Evolutionary conservation across 2,797 vertebrate genomes (phyloP).

Genomic region (Cephalopachus bancanus): DNA sequence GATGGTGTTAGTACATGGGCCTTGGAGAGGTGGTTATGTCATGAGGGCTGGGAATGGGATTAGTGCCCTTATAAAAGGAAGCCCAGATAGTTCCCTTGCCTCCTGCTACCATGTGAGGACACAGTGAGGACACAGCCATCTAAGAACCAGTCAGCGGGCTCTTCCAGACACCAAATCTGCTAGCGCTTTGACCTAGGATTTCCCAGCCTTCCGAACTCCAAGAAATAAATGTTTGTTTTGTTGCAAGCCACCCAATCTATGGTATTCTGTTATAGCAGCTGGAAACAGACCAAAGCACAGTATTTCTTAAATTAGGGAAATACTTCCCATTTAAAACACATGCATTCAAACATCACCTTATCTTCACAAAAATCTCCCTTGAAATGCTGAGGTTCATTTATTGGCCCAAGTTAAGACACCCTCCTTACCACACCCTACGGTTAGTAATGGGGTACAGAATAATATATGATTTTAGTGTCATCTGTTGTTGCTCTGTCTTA

Average conservation of each 20-base stretch:
- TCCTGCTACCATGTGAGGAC: neutral
- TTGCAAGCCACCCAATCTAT: neutral
- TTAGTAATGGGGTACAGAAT: neutral
- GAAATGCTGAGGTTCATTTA: neutral
- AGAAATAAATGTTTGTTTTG: neutral
- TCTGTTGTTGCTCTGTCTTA: neutral
- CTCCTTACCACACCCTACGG: neutral
- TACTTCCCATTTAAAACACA: neutral
- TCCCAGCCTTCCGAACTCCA: neutral
- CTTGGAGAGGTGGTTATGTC: neutral
- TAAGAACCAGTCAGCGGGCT: neutral
- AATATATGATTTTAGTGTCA: neutral
- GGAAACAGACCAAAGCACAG: neutral
- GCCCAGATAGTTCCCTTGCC: neutral
- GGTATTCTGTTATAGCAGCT: neutral
- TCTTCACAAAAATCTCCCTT: neutral
- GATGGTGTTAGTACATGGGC: neutral
- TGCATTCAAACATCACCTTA: neutral
- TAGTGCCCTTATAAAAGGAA: neutral
- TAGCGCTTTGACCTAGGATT: neutral
- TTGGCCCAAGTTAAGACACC: neutral
- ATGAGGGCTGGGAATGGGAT: neutral
- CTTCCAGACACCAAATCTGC: neutral
- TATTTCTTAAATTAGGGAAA: neutral
- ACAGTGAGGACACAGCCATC: neutral